Evolutionary conservation across 2,113 vertebrate genomes (phyloP), one percentile per base, ranked within the genome.

Genomic region (Oenanthe oenanthe): DNA sequence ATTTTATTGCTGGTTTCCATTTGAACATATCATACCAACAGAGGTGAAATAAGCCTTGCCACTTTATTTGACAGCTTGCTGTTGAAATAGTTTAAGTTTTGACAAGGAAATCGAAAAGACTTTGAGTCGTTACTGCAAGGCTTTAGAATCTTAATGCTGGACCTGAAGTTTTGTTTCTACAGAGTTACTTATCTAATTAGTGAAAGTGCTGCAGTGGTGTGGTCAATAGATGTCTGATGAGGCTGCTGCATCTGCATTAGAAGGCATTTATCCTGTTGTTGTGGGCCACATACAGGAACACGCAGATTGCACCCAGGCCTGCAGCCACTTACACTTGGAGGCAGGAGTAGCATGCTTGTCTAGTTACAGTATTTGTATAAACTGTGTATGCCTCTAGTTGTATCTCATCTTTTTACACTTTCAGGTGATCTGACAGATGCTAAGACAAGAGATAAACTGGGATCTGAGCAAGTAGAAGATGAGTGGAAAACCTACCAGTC

Each of bases 401-500:
- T 32, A 40, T 66, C 71, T 90, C 53, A 31, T 25, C n/a, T 95
- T 77, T 90, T 6, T 91, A 68, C 40, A 26, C 73, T 85, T 83
- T 17, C 95, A 99, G 99, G 99, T 81, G 99, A 99, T 89, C 97
- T 99, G 89, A 99, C 99, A 36, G 99, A 99, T 94, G 99, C 98
- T 12, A 99, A 99, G 97, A 99, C 98, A 12, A 98, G 98, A 96
- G 99, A 98, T 94, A 98, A 98, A 91, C 89, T 99, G 92, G 99
- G 99, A 48, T 99, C 99, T 80, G 98, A 97, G 73, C 99, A 99
- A 91, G 90, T 99, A 18, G 99, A 99, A 89, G 98, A 98, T 84
- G 99, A 99, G 94, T 99, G 99, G 99, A 98, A 99, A 96, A 98
- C 98, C 89, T 99, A 99, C 88, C 98, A 99, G 77, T 98, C 98